These are phyloP conservation scores for Pollenia angustigena DNA, from an alignment of 2,888 invertebrate genomes.

Conservation along the genomic window DNA sequence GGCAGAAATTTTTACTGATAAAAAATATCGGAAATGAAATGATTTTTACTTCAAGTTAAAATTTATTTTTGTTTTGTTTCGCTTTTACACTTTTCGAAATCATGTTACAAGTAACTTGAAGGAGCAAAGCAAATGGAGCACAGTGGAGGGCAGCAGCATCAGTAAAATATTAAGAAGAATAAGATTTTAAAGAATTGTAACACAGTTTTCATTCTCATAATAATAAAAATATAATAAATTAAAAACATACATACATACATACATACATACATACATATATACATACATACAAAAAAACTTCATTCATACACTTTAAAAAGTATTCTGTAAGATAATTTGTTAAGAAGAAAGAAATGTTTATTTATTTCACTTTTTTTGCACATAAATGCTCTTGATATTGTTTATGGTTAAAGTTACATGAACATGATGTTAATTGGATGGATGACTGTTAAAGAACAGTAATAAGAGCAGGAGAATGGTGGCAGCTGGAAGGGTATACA, in stretches of 20 bases:
- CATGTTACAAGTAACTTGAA: slow-evolving; percentile 37
- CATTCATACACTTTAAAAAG: slow-evolving; percentile 6
- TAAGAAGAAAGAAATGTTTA: slow-evolving; percentile 51
- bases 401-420: slow-evolving; percentile 47
- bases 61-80: not conserved
- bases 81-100: slow-evolving; percentile 28
- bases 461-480: not conserved
- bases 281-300: not conserved
- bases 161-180: not conserved
- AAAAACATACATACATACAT: too few species aligned
- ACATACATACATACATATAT: not conserved
- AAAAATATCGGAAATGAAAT: slow-evolving; percentile 62
- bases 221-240: slow-evolving; percentile 5
- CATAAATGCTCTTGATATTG: slow-evolving; percentile 32
- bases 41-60: slow-evolving; percentile 39
- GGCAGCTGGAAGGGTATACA: not conserved
- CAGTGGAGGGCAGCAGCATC: not conserved
- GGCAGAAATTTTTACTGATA: not conserved
- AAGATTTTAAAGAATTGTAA: slow-evolving; percentile 22
- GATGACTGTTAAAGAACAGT: slow-evolving; percentile 45
- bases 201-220: slow-evolving; percentile 39
- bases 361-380: slow-evolving; percentile 1
- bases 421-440: slow-evolving; percentile 61
- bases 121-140: not conserved
- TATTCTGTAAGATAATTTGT: slow-evolving; percentile 53